These are phyloP conservation scores for Sinonovacula constricta DNA, from an alignment of 1,140 invertebrate genomes.

Conservation along the genomic window DNA sequence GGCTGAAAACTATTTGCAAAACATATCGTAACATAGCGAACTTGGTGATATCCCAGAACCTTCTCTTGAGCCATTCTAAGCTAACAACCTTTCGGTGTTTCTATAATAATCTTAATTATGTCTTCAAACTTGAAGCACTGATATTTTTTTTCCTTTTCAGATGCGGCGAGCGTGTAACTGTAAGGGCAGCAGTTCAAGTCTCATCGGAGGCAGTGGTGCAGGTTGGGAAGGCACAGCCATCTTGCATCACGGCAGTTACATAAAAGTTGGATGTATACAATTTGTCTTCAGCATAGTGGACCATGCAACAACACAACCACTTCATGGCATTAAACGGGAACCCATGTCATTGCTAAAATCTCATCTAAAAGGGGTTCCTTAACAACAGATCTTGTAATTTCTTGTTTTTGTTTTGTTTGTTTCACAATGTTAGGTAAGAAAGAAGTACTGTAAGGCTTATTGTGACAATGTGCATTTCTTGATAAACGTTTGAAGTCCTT, in stretches of 20 bases:
- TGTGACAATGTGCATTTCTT: too few species aligned
- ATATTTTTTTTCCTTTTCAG: too few species aligned
- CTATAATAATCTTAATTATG: too few species aligned
- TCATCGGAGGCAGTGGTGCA: slow-evolving; percentile 79
- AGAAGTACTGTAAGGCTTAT: too few species aligned
- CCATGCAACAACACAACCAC: slow-evolving; percentile 62
- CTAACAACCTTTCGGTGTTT: too few species aligned
- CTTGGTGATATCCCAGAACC: too few species aligned
- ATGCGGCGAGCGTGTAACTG: slow-evolving; percentile 76
- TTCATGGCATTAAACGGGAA: slow-evolving; percentile 61
- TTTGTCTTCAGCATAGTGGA: slow-evolving; percentile 87
- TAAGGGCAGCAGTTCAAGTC: slow-evolving; percentile 75
- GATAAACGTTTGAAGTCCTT: too few species aligned
- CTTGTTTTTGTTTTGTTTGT: background rate
- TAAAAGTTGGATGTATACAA: slow-evolving; percentile 91
- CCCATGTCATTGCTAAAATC: slow-evolving; percentile 72
- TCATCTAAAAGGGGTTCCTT: slow-evolving; percentile 61
- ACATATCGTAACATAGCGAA: too few species aligned
- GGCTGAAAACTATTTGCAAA: too few species aligned
- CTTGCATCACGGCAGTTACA: slow-evolving; percentile 89
- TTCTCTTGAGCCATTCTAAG: too few species aligned
- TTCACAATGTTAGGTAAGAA: too few species aligned
- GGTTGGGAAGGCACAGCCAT: slow-evolving; percentile 94
- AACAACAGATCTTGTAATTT: background rate
- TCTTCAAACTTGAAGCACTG: too few species aligned